Conservation (phyloP, 1,140 invertebrate species). For the Leguminivora glycinivorella region DNA sequence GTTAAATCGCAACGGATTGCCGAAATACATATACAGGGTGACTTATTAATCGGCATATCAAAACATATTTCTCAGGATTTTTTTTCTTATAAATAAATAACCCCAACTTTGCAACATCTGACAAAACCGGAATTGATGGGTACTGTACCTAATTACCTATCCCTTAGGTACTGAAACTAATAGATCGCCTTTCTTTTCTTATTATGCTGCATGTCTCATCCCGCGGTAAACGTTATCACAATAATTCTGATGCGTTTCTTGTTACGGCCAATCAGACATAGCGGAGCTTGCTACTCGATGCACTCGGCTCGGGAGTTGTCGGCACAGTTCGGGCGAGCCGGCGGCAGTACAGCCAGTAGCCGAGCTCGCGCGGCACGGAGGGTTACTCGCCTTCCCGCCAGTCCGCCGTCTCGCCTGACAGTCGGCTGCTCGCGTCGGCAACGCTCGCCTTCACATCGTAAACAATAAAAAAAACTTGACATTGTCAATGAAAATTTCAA, state of each 20-base stretch:
- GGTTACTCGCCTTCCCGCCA: slow-evolving; percentile 2
- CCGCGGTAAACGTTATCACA: slow-evolving; percentile 2
- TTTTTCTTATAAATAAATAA: too few species aligned
- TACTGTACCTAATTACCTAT: too few species aligned
- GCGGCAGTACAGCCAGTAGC: slow-evolving; percentile 40
- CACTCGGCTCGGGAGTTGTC: slow-evolving; percentile 44
- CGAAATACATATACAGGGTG: background rate
- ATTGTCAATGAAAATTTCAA: slow-evolving; percentile 48
- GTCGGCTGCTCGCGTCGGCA: slow-evolving; percentile 34
- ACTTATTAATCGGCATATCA: background rate
- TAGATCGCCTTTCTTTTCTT: background rate
- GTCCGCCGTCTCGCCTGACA: slow-evolving; percentile 13
- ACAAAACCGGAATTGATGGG: too few species aligned
- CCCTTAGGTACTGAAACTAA: too few species aligned
- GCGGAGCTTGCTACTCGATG: slow-evolving; percentile 45
- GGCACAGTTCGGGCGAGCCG: slow-evolving; percentile 44
- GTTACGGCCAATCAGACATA: slow-evolving; percentile 44
- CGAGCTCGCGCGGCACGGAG: slow-evolving; percentile 29
- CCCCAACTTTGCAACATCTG: too few species aligned
- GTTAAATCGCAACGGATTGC: too few species aligned
- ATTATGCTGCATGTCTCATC: background rate
- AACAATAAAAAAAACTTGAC: slow-evolving; percentile 56
- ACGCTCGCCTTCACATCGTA: slow-evolving; percentile 42
- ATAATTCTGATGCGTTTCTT: background rate
- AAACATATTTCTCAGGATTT: too few species aligned